Conservation (phyloP, 2,888 invertebrate genomes). For the Lissonota sp. region DNA sequence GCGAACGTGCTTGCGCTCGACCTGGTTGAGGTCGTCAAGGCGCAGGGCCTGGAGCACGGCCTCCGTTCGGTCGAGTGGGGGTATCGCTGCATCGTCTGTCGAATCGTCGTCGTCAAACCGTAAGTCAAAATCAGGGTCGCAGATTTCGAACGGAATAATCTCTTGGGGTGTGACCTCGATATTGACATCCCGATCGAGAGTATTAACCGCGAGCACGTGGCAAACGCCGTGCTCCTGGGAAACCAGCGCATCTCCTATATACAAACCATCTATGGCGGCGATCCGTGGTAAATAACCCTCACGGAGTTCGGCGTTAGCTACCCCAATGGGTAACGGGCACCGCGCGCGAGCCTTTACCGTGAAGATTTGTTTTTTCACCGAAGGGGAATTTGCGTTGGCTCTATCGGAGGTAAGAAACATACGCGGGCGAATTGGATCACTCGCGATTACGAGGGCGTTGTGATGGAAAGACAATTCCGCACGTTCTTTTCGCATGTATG, state of each 20-base stretch:
- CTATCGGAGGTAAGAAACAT: background rate
- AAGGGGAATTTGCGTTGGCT: too few relatives aligned
- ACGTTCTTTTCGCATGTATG: too few relatives aligned
- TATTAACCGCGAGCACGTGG: background rate
- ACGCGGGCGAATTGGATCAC: too few relatives aligned
- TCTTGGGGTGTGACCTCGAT: background rate
- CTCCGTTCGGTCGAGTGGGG: background rate
- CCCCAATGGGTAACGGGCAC: background rate
- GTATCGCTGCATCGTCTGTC: too few relatives aligned
- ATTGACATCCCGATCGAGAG: background rate
- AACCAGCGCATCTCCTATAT: background rate
- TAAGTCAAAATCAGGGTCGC: background rate
- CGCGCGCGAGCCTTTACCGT: background rate
- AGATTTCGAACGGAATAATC: background rate
- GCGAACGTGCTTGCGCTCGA: conserved; percentile 36
- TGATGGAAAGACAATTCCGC: too few relatives aligned
- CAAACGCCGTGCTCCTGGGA: background rate
- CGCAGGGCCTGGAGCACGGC: conserved; percentile 6
- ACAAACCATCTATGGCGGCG: background rate
- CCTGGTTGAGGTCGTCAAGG: conserved; percentile 44
- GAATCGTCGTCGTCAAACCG: background rate
- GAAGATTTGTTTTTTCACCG: background rate
- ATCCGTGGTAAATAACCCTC: background rate
- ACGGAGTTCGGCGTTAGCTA: background rate
- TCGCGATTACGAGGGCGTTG: too few relatives aligned